Conservation (phyloP, 2,113 vertebrate genomes). For the Laticauda colubrina region DNA sequence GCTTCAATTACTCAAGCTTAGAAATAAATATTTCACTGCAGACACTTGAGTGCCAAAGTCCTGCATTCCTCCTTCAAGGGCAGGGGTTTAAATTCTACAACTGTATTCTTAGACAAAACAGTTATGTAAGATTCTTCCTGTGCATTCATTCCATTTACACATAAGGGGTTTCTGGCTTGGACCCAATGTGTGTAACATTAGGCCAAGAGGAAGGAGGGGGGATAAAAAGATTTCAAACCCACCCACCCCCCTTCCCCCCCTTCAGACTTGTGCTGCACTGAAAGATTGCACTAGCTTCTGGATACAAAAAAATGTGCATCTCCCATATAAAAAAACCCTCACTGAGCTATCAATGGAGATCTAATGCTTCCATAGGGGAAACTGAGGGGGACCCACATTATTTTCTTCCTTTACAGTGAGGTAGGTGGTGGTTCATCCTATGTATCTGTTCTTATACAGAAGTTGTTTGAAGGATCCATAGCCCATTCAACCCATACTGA, state of each 20-base stretch:
- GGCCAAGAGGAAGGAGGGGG: constrained; percentile 8
- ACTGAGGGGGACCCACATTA: neutral
- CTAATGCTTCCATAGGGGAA: neutral
- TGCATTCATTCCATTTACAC: constrained; percentile 18
- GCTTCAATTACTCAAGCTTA: neutral
- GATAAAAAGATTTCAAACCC: constrained; percentile 1
- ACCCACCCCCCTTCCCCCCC: neutral
- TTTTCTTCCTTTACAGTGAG: neutral
- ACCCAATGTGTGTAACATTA: constrained; percentile 27
- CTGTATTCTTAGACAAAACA: constrained; percentile 20
- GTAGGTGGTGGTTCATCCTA: neutral
- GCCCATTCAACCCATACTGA: neutral
- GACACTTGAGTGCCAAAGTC: constrained; percentile 11
- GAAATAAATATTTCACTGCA: neutral
- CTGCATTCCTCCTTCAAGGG: constrained; percentile 9
- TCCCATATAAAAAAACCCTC: neutral
- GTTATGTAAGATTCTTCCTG: constrained; percentile 27
- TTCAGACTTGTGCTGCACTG: neutral
- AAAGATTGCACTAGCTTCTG: neutral
- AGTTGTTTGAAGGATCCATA: constrained; percentile 34
- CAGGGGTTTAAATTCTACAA: constrained; percentile 18
- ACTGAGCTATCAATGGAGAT: neutral
- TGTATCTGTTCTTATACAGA: neutral
- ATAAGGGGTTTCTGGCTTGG: constrained; percentile 1
- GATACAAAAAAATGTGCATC: neutral